Base-by-base conservation (phyloP, 2,797 vertebrate species). In the Otus scops region DNA sequence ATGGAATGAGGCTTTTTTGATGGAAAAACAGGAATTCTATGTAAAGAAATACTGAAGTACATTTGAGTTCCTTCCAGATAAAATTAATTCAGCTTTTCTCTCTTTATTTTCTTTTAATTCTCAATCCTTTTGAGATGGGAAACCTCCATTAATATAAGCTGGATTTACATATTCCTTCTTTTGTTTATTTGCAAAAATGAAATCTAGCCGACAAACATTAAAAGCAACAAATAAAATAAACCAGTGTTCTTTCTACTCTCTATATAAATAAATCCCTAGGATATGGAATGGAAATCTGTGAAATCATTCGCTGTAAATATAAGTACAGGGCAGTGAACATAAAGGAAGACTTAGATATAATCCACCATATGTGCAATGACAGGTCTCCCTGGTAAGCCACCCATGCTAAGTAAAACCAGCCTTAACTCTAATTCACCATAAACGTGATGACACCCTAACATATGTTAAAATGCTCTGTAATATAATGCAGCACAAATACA, bases 211-310 rank as follows among this genome's bases (percentile, higher is more conserved):
- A 87, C 74, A 92, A 60, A 63, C 64, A 76, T 41, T 70, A 34
- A 59, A 80, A 88, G 17, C 26, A 70, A 80, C n/a, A 80, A 95
- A 95, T 36, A 70, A 96, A 91, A 88, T 26, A 74, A 92, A 43
- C 22, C 56, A 56, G 5, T 34, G 48, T 48, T 73, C 43, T 77
- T 88, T 83, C 68, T 7, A 8, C 14, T 54, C 13, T n/a, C 28
- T 59, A 4, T 67, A 34, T 67, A 95, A 93, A 91, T 53, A 92
- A 74, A 74, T 63, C 28, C 64, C 32, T 34, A 28, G n/a, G 60
- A 50, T 54, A n/a, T 13, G 41, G 75, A 85, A 70, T 32, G 21
- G n/a, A 82, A 92, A 82, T 69, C 39, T 64, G 34, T 63, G 68
- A 54, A 83, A 64, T 30, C 7, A 45, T 79, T 82, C 0, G 0